Percentiles rank a stretch among this genome's conserved stretches.
Evolutionary conservation across 2,888 invertebrate species (phyloP).

Genomic region (Saturnia japonica): DNA sequence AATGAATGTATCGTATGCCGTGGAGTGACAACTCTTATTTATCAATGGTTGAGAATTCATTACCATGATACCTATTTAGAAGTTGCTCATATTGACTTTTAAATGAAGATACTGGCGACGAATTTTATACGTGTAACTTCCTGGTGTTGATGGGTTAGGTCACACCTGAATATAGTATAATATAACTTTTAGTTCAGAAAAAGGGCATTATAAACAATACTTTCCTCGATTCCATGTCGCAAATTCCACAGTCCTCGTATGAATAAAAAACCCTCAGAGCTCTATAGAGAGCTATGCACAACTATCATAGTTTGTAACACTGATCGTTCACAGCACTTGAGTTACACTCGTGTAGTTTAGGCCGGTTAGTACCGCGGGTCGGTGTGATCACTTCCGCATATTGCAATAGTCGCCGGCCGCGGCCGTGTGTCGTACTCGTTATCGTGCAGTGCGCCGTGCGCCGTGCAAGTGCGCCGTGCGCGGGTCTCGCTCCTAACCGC

Average conservation of each 20-base stretch:
- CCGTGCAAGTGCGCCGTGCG: conserved; percentile 53
- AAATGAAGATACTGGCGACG: conserved; percentile 53
- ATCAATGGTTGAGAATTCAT: conserved; percentile 65
- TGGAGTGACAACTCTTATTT: conserved; percentile 71
- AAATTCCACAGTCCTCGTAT: conserved; percentile 73
- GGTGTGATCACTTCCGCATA: conserved; percentile 76
- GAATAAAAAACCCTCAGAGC: conserved; percentile 68
- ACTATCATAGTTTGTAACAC: conserved; percentile 76
- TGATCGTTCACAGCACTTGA: conserved; percentile 69
- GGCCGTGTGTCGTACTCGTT: conserved; percentile 42
- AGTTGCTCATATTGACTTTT: conserved; percentile 51
- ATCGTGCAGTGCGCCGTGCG: conserved; percentile 34
- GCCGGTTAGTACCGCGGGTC: conserved; percentile 36
- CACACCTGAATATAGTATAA: conserved; percentile 34
- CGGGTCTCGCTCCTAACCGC: conserved; percentile 67
- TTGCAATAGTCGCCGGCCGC: conserved; percentile 59
- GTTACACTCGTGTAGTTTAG: conserved; percentile 48
- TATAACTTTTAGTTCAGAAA: background rate
- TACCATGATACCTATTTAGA: conserved; percentile 44
- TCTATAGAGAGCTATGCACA: conserved; percentile 66
- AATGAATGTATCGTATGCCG: conserved; percentile 71
- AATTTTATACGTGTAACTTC: conserved; percentile 47
- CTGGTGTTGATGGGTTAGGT: conserved; percentile 46
- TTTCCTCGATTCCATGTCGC: conserved; percentile 79
- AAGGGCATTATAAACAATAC: conserved; percentile 59